Evolutionary conservation across 2,888 invertebrate genomes (phyloP), one percentile per base, ranked within the genome.

Genomic region (Dynastes maya): DNA sequence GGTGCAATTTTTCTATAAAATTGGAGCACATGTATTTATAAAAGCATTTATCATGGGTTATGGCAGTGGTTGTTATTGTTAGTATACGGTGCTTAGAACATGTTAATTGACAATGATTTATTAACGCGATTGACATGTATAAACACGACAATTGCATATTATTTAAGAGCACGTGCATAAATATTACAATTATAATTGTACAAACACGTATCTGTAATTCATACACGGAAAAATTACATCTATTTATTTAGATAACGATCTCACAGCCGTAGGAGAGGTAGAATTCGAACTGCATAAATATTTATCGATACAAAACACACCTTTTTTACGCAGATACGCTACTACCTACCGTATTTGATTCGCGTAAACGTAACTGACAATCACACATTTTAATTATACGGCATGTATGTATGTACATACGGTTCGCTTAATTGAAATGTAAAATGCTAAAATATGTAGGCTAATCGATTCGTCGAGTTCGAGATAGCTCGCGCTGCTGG

Each of bases 211-310:
- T 1, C 45, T 45, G 11, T 45, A 45, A 45, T 11, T 45, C 45
- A 45, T 45, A 8, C 45, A 11, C 8, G 11, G 45, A 45, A 45
- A 45, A 45, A 45, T 45, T 5, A 11, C 45, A 8, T 45, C 45
- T 45, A 11, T 45, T 45, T 22, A 58, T 58, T 58, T 58, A 58
- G 16, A 27, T 58, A 22, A 16, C 22, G 22, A 58, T 58, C 55
- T 22, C 22, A 22, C 22, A 8, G 22, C 22, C 2, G 22, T 58
- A 22, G 22, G 55, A 58, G 22, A 58, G 22, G 22, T 45, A 58
- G 55, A 58, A 58, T n/a, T 58, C 55, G 22, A 58, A 27, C 22
- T 58, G 9, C 16, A 58, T 58, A 58, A 58, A 58, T 58, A 58
- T 58, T 58, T 58, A 58, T 58, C 45, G 22, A 58, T 58, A 58